Conservation (phyloP, 2,113 vertebrate species). For the Columba livia region DNA sequence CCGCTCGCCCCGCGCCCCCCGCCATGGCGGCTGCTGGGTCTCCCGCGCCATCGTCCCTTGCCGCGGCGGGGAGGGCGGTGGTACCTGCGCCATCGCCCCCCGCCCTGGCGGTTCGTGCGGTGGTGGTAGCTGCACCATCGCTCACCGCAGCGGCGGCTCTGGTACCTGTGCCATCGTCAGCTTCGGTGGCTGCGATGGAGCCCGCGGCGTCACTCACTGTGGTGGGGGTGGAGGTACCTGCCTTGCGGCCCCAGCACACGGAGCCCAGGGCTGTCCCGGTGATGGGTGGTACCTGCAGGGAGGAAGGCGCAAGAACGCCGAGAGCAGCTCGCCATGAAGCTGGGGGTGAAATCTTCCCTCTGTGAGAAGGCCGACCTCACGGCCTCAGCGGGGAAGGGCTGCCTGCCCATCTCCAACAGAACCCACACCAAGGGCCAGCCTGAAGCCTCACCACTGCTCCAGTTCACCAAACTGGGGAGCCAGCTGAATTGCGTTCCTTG, state of each 20-base stretch:
- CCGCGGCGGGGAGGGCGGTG: no score
- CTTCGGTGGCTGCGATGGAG: not conserved
- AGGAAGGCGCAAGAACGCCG: not conserved
- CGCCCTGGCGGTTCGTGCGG: fast-evolving
- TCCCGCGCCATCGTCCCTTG: fast-evolving
- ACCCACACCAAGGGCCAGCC: fast-evolving
- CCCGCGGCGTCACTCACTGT: fast-evolving
- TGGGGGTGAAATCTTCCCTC: fast-evolving
- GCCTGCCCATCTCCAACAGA: fast-evolving
- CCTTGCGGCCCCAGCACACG: not conserved
- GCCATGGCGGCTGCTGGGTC: not conserved
- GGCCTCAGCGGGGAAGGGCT: fast-evolving
- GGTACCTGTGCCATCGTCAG: fast-evolving
- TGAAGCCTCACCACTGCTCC: fast-evolving
- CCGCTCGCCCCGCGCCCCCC: not conserved
- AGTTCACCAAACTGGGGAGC: fast-evolving
- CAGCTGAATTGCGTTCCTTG: fast-evolving
- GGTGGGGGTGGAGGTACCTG: fast-evolving
- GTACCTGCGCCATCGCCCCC: not conserved
- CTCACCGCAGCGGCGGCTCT: fast-evolving
- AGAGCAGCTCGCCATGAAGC: no score
- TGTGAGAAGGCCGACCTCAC: fast-evolving
- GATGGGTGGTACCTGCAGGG: fast-evolving
- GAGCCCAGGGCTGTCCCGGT: not conserved
- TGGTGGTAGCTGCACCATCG: fast-evolving